Evolutionary conservation across 2,888 invertebrate species (phyloP), one percentile per base, ranked within the genome.

Genomic region (Athripsodes cinereus): DNA sequence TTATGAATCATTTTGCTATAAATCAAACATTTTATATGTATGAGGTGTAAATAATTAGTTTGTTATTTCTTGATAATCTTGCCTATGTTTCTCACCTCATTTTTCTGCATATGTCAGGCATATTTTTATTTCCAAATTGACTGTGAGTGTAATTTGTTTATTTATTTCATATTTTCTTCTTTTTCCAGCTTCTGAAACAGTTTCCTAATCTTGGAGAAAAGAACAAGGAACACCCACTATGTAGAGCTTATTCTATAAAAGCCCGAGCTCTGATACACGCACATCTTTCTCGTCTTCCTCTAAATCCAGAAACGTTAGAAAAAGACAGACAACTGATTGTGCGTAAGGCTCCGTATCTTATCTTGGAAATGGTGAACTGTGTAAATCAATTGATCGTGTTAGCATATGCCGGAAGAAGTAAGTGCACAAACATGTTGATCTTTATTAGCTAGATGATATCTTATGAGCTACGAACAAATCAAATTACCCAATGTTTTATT

Each of bases 351-450:
- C 96, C 97, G 0, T 94, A 94, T 72, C 83, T 99, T 47, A 88
- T 99, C 55, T 93, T 96, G 67, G 98, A 99, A 76, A 96, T 98
- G 92, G 91, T 98, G 55, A 92, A 91, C 69, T 94, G 96, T 71
- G 90, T 95, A 13, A 92, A 96, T 69, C 95, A 96, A 71, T 81
- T 98, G 48, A 93, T 96, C 59, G 85, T 95, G 70, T 80, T 96
- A 61, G 93, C 92, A 13, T 92, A 94, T 71, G 92, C 94, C 60
- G 84, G 92, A 65, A 85, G 95, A 80, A 86, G 92, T 90, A 74
- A 83, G 86, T 78, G 53, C n/a, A n/a, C n/a, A n/a, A n/a, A n/a
- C n/a, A 13, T 26, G 20, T 58, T 48, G n/a, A n/a, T n/a, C n/a
- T n/a, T n/a, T n/a, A n/a, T n/a, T n/a, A n/a, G n/a, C n/a, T n/a